These are phyloP conservation scores for Oenanthe melanoleuca DNA, from an alignment of 2,113 vertebrate genomes.

Conservation along the genomic window DNA sequence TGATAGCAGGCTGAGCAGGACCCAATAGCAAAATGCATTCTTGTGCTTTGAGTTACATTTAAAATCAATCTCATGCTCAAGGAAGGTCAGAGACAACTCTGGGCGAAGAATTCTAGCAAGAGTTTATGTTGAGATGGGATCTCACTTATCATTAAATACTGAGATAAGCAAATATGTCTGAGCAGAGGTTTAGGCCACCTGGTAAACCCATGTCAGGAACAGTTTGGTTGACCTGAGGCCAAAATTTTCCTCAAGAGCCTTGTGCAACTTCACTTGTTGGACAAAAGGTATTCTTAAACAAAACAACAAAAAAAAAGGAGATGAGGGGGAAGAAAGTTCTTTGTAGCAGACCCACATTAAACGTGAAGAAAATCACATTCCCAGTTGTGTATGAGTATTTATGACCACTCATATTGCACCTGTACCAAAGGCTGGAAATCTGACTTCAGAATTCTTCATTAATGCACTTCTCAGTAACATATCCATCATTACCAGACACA, in stretches of 20 bases:
- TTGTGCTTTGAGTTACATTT: background rate
- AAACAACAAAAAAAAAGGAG: background rate
- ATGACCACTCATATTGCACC: background rate
- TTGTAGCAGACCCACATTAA: background rate
- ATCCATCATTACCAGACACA: background rate
- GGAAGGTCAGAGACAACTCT: background rate
- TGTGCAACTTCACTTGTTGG: background rate
- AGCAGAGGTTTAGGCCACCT: background rate
- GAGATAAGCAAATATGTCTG: background rate
- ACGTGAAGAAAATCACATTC: background rate
- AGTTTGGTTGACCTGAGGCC: background rate
- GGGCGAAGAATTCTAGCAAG: background rate
- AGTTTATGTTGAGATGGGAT: background rate
- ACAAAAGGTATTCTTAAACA: background rate
- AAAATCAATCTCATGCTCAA: background rate
- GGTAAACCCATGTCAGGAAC: background rate
- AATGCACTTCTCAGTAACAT: background rate
- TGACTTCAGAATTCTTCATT: background rate
- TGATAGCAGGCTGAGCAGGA: background rate
- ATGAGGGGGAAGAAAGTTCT: background rate
- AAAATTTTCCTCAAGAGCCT: background rate
- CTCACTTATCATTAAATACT: background rate
- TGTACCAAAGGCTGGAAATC: background rate
- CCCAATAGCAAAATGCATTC: background rate
- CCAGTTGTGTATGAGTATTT: background rate